These are phyloP conservation scores for Leptestheria dahalacensis DNA, from an alignment of 1,140 invertebrate genomes.

Conservation along the genomic window DNA sequence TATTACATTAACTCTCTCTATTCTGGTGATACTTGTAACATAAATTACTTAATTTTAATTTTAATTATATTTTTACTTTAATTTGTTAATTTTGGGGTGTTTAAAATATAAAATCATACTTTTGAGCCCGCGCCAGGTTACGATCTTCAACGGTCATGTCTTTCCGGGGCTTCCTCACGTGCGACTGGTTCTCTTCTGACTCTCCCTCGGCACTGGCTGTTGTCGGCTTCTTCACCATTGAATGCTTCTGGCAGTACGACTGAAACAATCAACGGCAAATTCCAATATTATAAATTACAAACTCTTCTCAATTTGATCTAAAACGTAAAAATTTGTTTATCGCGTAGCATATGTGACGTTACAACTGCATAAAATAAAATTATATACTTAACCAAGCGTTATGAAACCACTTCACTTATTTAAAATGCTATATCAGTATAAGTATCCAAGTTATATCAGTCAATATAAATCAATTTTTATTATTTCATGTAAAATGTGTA, in stretches of 20 bases:
- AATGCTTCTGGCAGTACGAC: constrained; percentile 92
- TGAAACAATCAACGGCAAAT: constrained; percentile 32
- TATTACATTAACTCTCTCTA: no score
- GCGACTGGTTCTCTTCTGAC: constrained; percentile 35
- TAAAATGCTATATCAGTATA: no score
- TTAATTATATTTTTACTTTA: not conserved
- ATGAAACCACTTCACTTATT: no score
- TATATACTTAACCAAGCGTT: no score
- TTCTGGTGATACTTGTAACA: no score
- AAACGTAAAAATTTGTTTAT: constrained; percentile 9
- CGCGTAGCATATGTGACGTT: not conserved
- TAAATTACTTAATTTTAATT: no score
- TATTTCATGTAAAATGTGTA: no score
- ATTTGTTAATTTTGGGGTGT: not conserved
- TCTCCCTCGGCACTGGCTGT: not conserved
- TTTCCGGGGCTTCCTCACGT: constrained; percentile 52
- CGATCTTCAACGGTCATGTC: constrained; percentile 83
- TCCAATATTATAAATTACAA: no score
- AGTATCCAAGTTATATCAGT: no score
- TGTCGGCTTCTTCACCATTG: constrained; percentile 55
- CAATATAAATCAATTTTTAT: no score
- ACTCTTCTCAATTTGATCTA: no score
- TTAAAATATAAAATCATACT: constrained; percentile 27
- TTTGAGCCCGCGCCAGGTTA: constrained; percentile 63
- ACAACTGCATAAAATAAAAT: no score